Evolutionary conservation across 2,888 invertebrate species (phyloP).

Genomic region (Sarcophaga caerulescens): DNA sequence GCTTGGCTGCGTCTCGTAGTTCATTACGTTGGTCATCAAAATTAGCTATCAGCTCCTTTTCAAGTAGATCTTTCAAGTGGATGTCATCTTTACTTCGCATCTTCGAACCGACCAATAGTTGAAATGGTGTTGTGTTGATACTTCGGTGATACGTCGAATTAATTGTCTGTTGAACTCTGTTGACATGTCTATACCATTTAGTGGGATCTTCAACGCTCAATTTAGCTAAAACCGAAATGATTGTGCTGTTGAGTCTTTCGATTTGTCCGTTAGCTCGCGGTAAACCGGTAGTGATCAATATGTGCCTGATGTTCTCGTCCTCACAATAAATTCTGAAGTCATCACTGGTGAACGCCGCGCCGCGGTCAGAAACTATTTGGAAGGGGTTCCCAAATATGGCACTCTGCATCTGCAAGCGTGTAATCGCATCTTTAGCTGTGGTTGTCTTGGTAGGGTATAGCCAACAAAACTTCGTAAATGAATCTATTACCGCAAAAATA

Average conservation of each 20-base stretch:
- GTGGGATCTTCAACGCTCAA: neutral
- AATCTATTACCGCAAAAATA: neutral
- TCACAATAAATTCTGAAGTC: conserved; percentile 23
- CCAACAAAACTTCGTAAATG: conserved; percentile 4
- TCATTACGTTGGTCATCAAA: too few relatives aligned
- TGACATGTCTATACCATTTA: too few relatives aligned
- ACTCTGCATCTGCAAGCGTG: neutral
- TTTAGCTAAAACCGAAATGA: neutral
- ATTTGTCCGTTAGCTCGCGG: neutral
- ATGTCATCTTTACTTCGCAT: conserved; percentile 8
- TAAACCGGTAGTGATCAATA: neutral
- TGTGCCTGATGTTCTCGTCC: conserved; percentile 1
- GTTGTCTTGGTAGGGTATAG: too few relatives aligned
- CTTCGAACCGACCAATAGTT: neutral
- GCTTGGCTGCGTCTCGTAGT: too few relatives aligned
- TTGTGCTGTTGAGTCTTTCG: neutral
- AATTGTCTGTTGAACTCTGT: too few relatives aligned
- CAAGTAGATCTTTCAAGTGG: neutral
- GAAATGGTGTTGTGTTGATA: conserved; percentile 9
- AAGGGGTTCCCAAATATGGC: conserved; percentile 10
- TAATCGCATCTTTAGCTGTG: too few relatives aligned
- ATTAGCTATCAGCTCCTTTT: neutral
- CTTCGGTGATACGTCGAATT: conserved; percentile 5
- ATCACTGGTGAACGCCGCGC: conserved; percentile 10
- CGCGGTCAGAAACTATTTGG: conserved; percentile 10